Base-by-base conservation (phyloP, 2,113 vertebrate genomes). In the Kryptolebias marmoratus region DNA sequence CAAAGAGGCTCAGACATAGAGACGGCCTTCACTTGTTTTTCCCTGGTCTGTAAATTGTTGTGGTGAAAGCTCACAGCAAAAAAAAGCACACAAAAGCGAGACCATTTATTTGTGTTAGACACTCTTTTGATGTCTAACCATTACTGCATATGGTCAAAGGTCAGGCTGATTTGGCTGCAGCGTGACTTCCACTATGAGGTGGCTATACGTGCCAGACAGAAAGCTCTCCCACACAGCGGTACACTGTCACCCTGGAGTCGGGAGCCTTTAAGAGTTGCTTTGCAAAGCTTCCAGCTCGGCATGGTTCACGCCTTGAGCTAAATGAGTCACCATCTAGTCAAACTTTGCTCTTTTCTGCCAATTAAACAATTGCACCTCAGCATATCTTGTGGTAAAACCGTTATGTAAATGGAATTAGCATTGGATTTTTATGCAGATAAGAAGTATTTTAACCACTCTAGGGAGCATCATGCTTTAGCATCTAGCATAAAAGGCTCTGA, bases 241-340 rank as follows among this genome's bases (percentile, higher is more conserved):
- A 66, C n/a, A 50, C 39, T 16, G 15, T 55, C 62, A n/a, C 63
- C 1, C 16, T 15, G 32, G 32, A 67, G 76, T 71, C 39, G 14
- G 58, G 59, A 77, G 67, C 67, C 70, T 77, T 77, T 32, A 54
- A 68, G 64, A 80, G 60, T 14, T 30, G 73, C 72, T 78, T 87
- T 71, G 28, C 27, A 71, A 45, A 68, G 64, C 55, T 4, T 75
- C 53, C 57, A 71, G 60, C 73, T 70, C 27, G 0, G 45, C 45
- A 47, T 69, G 69, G 14, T 57, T 77, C 45, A 42, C 32, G 59
- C 50, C 2, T 82, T 75, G 15, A 62, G 72, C 63, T 30, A 44
- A 39, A 76, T 54, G 73, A 87, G 44, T 84, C 83, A 80, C 69
- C 69, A 63, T 53, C 44, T 53, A 70, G 57, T 73, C 59, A 66